A percentile compares a stretch with the other conserved stretches of the same genome.
phyloP scores from a whole-genome alignment of 2,888 invertebrate genomes.

The Yponomeuta malinellus region DNA sequence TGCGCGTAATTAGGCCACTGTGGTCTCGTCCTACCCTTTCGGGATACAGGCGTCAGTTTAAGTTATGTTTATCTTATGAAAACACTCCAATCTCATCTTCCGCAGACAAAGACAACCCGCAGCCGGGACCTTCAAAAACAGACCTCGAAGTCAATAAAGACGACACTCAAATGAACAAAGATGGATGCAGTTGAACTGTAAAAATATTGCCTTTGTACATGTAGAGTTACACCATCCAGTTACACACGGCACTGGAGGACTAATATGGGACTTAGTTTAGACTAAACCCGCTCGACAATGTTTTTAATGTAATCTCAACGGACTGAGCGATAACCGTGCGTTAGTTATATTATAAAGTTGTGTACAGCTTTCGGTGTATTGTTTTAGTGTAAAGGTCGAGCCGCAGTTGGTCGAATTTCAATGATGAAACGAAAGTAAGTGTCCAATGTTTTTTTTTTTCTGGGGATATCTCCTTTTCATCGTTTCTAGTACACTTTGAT shows the following conservation, averaged over 20 bases:
- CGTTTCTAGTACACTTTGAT: no score
- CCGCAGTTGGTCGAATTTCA: no score
- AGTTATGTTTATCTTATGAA: no score
- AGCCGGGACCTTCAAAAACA: conserved; percentile 48
- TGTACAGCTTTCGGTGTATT: background rate
- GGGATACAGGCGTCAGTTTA: no score
- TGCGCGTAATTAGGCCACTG: no score
- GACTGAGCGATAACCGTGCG: background rate
- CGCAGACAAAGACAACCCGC: conserved; percentile 33
- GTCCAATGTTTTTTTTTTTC: no score
- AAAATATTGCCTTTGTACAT: conserved; percentile 15
- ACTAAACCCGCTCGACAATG: background rate
- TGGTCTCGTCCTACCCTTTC: no score
- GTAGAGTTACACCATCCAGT: background rate
- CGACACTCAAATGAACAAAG: conserved; percentile 40
- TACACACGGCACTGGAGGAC: background rate
- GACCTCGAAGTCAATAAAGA: conserved; percentile 39
- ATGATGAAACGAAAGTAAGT: no score
- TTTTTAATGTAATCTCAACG: background rate
- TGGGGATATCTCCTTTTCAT: no score
- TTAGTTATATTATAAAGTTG: background rate
- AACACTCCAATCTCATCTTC: no score
- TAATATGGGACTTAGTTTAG: conserved; percentile 2
- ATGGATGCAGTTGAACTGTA: conserved; percentile 62
- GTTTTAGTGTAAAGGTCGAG: background rate